Base-by-base conservation (phyloP, 53 echinoderm and acorn worm species). In the Astropecten irregularis region DNA sequence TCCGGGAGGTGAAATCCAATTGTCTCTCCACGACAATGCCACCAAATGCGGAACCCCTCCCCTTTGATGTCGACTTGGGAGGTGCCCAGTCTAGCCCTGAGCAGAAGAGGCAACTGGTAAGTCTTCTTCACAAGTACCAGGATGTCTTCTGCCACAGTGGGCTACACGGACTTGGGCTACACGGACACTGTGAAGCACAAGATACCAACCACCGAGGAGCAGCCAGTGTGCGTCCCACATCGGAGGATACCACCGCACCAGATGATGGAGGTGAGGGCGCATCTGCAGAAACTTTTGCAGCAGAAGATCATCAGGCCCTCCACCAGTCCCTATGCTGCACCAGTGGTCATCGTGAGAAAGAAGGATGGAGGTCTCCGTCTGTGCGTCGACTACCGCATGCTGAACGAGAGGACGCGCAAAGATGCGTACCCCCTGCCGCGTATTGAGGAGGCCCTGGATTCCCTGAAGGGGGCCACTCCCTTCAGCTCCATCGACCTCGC, bases 381-480 rank as follows among this genome's bases (percentile, higher is more conserved):
- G 13, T 84, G 90, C 53, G 86, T 91, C 0, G 89, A 92, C 26
- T 92, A 83, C 18, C 44, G 89, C 9, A 55, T 66, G 1, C 63
- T 89, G 9, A 89, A 92, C 29, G 40, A 49, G 16, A 86, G 89
- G 61, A 92, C 92, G 2, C 35, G 83, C 89, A 49, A n/a, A n/a
- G n/a, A n/a, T n/a, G n/a, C n/a, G n/a, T n/a, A n/a, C n/a, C n/a
- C n/a, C n/a, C n/a, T n/a, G n/a, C n/a, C n/a, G n/a, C n/a, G n/a
- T n/a, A n/a, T n/a, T n/a, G n/a, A n/a, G n/a, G n/a, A n/a, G n/a
- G 89, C 92, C 23, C 56, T 90, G 30, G 90, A 92, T 23, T 87
- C 90, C 71, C 69, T 90, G 25, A 74, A 55, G 15, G 87, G 90
- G 0, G 90, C 90, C 16, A 71, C 29, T 6, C 82, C 71, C 26